These are phyloP conservation scores for Fopius arisanus DNA, from an alignment of 1,140 invertebrate species.

Conservation along the genomic window DNA sequence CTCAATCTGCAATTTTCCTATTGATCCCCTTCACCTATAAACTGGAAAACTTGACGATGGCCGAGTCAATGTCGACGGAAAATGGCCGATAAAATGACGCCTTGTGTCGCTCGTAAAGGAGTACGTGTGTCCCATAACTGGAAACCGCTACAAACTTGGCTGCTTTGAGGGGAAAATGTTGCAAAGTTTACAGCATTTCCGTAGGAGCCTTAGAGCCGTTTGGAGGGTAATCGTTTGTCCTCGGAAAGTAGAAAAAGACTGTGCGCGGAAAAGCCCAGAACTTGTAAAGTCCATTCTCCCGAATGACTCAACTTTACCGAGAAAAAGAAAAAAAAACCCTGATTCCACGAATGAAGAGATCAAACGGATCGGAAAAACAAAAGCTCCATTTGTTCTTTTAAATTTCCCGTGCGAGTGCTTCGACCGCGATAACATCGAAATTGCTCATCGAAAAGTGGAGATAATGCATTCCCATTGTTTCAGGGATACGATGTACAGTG, in stretches of 20 bases:
- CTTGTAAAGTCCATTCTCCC: slow-evolving; percentile 6
- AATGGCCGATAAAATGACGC: slow-evolving; percentile 24
- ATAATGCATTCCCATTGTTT: slow-evolving; percentile 46
- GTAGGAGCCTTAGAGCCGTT: not conserved
- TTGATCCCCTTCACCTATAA: slow-evolving; percentile 4
- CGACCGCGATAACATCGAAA: not conserved
- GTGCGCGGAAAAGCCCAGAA: not conserved
- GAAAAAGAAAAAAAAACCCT: not conserved
- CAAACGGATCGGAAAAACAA: not conserved
- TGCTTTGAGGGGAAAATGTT: slow-evolving; percentile 14
- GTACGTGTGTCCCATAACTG: slow-evolving; percentile 18
- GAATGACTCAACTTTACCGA: not conserved
- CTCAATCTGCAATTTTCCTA: not conserved
- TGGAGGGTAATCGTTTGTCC: not conserved
- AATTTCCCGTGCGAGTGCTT: not conserved
- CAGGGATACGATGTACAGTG: slow-evolving; percentile 2
- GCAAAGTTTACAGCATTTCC: slow-evolving; percentile 17
- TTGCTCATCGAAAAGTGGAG: slow-evolving; percentile 29
- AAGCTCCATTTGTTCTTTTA: not conserved
- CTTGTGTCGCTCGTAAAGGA: slow-evolving; percentile 21
- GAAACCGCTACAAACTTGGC: slow-evolving; percentile 20
- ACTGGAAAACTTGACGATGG: slow-evolving; percentile 1
- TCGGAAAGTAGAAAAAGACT: not conserved
- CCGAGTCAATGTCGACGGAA: not conserved
- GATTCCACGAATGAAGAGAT: not conserved